Evolutionary conservation across 2,113 vertebrate genomes (phyloP).

Genomic region (Beaufortia kweichowensis): DNA sequence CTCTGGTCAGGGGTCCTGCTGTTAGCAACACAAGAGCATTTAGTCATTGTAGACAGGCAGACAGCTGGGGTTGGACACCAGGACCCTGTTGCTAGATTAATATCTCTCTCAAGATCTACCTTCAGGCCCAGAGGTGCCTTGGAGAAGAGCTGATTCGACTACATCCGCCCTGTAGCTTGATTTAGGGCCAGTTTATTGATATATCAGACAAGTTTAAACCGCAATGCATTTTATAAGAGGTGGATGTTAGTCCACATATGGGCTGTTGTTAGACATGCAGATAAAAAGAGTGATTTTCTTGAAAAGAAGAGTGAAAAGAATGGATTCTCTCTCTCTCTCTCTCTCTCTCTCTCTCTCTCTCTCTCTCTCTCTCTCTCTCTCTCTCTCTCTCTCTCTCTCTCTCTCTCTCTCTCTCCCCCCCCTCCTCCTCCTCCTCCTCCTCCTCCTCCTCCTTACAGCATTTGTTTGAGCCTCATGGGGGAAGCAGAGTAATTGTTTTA

Average conservation of each 20-base stretch:
- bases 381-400: too few relatives aligned
- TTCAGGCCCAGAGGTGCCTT: slow-evolving; percentile 25
- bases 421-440: neutral
- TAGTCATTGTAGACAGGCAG: slow-evolving; percentile 55
- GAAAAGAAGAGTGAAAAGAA: too few relatives aligned
- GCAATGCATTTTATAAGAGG: slow-evolving; percentile 9
- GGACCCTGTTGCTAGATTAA: slow-evolving; percentile 61
- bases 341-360: too few relatives aligned
- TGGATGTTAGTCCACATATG: neutral
- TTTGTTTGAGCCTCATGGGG: slow-evolving; percentile 39
- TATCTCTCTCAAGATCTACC: slow-evolving; percentile 49
- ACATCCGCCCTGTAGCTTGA: slow-evolving; percentile 20
- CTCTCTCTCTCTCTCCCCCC: slow-evolving; percentile 4
- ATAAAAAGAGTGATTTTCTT: too few relatives aligned
- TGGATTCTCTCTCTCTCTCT: too few relatives aligned
- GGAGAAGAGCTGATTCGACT: slow-evolving; percentile 31
- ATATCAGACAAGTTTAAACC: slow-evolving; percentile 15
- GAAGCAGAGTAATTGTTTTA: slow-evolving; percentile 40
- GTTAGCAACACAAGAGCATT: slow-evolving; percentile 51
- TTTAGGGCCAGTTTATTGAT: neutral
- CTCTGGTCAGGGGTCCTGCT: slow-evolving; percentile 39
- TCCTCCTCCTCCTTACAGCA: neutral
- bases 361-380: too few relatives aligned
- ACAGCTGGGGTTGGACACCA: slow-evolving; percentile 50
- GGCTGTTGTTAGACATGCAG: too few relatives aligned